Evolutionary conservation across 2,113 vertebrate genomes (phyloP), one percentile per base, ranked within the genome.

Genomic region (Antigone vipio): DNA sequence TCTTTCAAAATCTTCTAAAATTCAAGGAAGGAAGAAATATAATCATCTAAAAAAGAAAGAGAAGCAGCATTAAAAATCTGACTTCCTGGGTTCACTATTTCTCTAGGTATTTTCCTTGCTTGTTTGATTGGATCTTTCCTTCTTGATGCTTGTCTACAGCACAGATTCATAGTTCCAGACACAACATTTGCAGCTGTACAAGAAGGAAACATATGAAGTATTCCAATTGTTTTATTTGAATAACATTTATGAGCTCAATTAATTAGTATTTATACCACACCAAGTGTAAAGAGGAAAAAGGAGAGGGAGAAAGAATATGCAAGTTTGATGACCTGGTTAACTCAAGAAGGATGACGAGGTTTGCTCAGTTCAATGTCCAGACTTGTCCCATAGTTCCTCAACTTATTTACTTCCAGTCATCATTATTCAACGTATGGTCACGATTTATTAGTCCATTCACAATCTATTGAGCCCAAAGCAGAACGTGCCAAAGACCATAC

Each of bases 111-210:
- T 90, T 76, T 92, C 68, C 34, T 64, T 29, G 66, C 53, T 87
- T 79, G 59, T 88, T 93, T 88, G 89, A 95, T 22, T 9, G 23
- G 67, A 34, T 76, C 94, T 91, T 97, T 97, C 93, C 87, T 95
- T 96, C 95, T 95, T 93, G 97, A 94, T 94, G 93, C 92, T 97
- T 95, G 95, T 95, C 96, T 96, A 97, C 91, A 95, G 93, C 53
- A 93, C 92, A 94, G 93, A 90, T 93, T 95, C 97, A 96, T 94
- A 95, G 89, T 94, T 97, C 92, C 96, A 93, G 92, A 96, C 40
- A 73, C 87, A 94, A 95, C 80, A 85, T 66, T 95, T 75, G 95
- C 72, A 93, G 92, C 62, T 92, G 95, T 97, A 93, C 81, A 88
- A 96, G 97, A 97, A 97, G 90, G 88, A 79, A 93, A 96, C 94